Base-by-base conservation (phyloP, 2,797 vertebrate genomes). In the Monodelphis domestica region DNA sequence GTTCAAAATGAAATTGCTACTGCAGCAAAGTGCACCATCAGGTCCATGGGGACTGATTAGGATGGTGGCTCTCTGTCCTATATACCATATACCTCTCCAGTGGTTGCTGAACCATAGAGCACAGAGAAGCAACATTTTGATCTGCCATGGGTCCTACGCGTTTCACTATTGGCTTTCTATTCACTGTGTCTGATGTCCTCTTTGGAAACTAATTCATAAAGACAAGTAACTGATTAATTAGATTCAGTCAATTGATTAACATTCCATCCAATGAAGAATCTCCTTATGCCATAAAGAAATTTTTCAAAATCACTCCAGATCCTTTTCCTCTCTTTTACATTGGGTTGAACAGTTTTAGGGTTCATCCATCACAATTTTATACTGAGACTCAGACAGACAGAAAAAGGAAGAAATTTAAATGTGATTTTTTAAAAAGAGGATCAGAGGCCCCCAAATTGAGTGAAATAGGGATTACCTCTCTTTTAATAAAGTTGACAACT, bases 1-100 rank as follows among this genome's bases (percentile, higher is more conserved):
- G 94, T 96, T 98, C 95, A 97, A 97, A 96, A 97, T 97, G 95
- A 95, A 98, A 98, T 96, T 96, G 96, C 96, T 98, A 97, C 97
- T 93, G 95, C 95, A 95, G 97, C 95, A 89, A 95, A 98, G 95
- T 54, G 89, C 95, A 56, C 93, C 88, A 6, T 94, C 91, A 97
- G 96, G 97, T 97, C 98, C 98, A 94, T 88, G 70, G 97, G 96
- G 97, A 98, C 95, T 1, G 93, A 98, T 98, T 96, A 98, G 96
- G 91, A 87, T 95, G 91, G 54, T 93, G 96, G 93, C 93, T 97
- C 17, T 89, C 91, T 97, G 96, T 97, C 96, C 97, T 96, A 6
- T 89, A 91, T 89, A 90, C 96, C 89, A 95, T 96, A 95, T 96
- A 94, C 96, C n/a, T 94, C 97, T 98, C 97, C 97, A 97, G 96